Conservation (phyloP, 2,113 vertebrate species). For the Pholis gunnellus region DNA sequence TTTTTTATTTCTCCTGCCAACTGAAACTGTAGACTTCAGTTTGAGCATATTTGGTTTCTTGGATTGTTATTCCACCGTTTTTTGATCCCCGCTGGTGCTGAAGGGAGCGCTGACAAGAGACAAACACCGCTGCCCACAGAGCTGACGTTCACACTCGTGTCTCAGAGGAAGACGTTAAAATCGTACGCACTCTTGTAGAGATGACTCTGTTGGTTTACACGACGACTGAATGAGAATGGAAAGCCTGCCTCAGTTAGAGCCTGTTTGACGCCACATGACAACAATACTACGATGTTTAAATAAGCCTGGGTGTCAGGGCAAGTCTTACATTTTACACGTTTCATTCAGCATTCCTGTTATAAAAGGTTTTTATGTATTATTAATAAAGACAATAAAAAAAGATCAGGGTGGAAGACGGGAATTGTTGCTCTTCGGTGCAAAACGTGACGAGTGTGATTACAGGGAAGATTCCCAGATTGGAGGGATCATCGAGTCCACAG, state of each 20-base stretch:
- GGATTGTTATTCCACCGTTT: conserved; percentile 43
- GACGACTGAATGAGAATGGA: not conserved
- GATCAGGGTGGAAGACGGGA: conserved; percentile 9
- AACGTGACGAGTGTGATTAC: conserved; percentile 65
- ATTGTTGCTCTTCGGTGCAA: conserved; percentile 24
- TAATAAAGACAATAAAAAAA: conserved; percentile 11
- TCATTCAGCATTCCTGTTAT: not conserved
- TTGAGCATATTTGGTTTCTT: conserved; percentile 51
- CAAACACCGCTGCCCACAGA: conserved; percentile 31
- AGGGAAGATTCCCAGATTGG: conserved; percentile 56
- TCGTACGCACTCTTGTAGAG: not conserved
- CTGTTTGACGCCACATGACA: not conserved
- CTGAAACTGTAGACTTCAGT: conserved; percentile 30
- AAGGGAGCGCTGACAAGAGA: conserved; percentile 57
- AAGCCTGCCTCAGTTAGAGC: not conserved
- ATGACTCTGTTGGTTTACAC: not conserved
- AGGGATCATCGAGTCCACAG: conserved; percentile 59
- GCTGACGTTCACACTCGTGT: conserved; percentile 9
- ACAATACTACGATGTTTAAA: not conserved
- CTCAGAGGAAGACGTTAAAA: conserved; percentile 17
- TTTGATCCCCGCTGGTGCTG: conserved; percentile 45
- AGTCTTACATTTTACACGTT: not conserved
- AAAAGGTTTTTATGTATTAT: not conserved
- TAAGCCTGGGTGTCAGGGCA: not conserved
- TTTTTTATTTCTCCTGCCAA: conserved; percentile 5